Evolutionary conservation across 2,888 invertebrate species (phyloP), one percentile per base, ranked within the genome.

Genomic region (Ectemnius continuus): DNA sequence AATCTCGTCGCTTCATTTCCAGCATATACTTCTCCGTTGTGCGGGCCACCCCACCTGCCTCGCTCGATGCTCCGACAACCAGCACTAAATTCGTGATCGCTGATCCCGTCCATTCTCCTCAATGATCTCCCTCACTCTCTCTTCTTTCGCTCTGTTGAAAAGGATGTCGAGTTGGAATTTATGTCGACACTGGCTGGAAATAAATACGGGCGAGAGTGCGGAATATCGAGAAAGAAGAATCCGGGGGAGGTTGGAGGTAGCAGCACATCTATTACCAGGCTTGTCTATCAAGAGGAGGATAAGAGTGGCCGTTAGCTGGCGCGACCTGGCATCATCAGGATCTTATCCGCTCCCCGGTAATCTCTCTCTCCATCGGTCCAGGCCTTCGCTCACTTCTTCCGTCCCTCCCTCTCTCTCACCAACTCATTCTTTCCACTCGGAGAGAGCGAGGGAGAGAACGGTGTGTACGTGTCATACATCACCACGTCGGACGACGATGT

Each of bases 241-340:
- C 36, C 36, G 2, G 11, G 36, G 1, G 36, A 52, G 2, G 26
- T 23, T 18, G 56, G 16, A 46, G 36, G 36, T 8, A 11, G 8
- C 1, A 69, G 63, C 69, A 71, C 71, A 69, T 36, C 62, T 64
- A 72, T 77, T 77, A 69, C 69, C 69, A 20, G 45, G 36, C 63
- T 66, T 75, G 75, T 75, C 77, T 76, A 77, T 77, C 77, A 67
- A 61, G 13, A 61, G 59, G 14, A 36, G 67, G 69, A 72, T 76
- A 72, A 70, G 72, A 70, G 60, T 36, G 52, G 46, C 48, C 52
- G 52, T 52, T 52, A 52, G 59, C 48, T 59, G 71, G 63, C 78
- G 68, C 73, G 73, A 74, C 76, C 73, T 74, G 70, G 78, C 80
- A 81, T 81, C 80, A 80, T 80, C 80, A 72, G 73, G 75, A 81